phyloP scores from a whole-genome alignment of 2,888 invertebrate species.

The Abscondita cerata region DNA sequence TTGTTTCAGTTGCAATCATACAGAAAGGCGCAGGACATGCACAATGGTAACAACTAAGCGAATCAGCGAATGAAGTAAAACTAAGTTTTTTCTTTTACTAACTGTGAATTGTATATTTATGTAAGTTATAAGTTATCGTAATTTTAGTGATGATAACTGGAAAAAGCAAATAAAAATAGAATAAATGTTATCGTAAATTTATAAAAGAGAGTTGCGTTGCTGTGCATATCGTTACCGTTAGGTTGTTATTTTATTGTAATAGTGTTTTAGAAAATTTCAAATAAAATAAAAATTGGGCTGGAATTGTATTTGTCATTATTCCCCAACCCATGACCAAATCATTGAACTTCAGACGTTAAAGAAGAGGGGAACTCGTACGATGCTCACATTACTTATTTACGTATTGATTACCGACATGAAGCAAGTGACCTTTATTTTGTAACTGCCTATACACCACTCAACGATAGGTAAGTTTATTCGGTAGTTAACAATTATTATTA shows the following conservation, averaged over 20 bases:
- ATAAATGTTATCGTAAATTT: slow-evolving; percentile 41
- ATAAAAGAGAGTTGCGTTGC: slow-evolving; percentile 32
- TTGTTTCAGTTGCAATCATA: slow-evolving; percentile 51
- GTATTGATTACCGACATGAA: slow-evolving; percentile 1
- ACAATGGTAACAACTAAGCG: slow-evolving; percentile 42
- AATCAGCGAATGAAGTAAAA: slow-evolving; percentile 23
- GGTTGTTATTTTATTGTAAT: slow-evolving; percentile 45
- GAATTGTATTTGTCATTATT: slow-evolving; percentile 23
- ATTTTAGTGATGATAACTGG: slow-evolving; percentile 28
- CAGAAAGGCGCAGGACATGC: slow-evolving; percentile 48
- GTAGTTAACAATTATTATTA: not conserved
- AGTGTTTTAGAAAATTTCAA: slow-evolving; percentile 36
- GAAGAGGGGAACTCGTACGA: slow-evolving; percentile 8
- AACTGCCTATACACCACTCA: not conserved
- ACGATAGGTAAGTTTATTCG: not conserved
- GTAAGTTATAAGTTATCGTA: slow-evolving; percentile 34
- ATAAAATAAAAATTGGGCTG: slow-evolving; percentile 42
- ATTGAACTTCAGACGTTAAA: slow-evolving; percentile 1
- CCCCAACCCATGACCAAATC: not conserved
- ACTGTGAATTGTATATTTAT: slow-evolving; percentile 36
- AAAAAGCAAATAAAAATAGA: slow-evolving; percentile 32
- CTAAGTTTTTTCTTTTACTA: slow-evolving; percentile 28
- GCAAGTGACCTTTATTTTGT: slow-evolving; percentile 6
- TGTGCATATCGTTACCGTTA: slow-evolving; percentile 39
- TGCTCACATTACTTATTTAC: slow-evolving; percentile 6